Conservation (phyloP, 2,797 vertebrate species). For the Bovichtus diacanthus region DNA sequence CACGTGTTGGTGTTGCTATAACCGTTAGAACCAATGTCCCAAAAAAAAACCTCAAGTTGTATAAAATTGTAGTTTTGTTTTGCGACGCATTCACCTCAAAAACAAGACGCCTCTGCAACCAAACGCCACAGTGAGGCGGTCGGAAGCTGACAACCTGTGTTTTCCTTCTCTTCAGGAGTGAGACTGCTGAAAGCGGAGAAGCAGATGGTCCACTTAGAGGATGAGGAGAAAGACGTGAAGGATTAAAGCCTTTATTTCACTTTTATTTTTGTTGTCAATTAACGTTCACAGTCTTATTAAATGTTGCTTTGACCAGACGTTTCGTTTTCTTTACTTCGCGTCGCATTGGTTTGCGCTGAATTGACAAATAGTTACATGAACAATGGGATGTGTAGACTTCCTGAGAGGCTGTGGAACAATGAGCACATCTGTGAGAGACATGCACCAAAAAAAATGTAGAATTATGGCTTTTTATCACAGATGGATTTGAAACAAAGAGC, state of each 20-base stretch:
- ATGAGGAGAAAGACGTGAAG: constrained; percentile 89
- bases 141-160: constrained; percentile 1
- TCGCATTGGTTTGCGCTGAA: too few species aligned
- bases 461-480: too few species aligned
- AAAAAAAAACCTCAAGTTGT: neutral
- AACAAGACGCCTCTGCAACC: neutral
- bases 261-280: constrained; percentile 1
- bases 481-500: too few species aligned
- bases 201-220: constrained; percentile 88
- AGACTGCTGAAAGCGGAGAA: constrained; percentile 85
- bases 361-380: too few species aligned
- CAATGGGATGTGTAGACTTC: too few species aligned
- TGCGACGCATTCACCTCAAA: neutral
- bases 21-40: neutral
- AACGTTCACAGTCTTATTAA: constrained; percentile 22
- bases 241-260: constrained; percentile 57
- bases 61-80: neutral
- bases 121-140: neutral
- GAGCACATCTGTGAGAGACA: too few species aligned
- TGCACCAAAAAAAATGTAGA: too few species aligned
- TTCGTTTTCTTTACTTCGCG: rapidly evolving
- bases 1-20: neutral
- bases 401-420: too few species aligned
- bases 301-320: constrained; percentile 11
- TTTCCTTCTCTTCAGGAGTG: constrained; percentile 80